A percentile compares a stretch with the other conserved stretches of the same genome.
Conservation (phyloP, 2,113 vertebrate species). For the Entelurus aequoreus region DNA sequence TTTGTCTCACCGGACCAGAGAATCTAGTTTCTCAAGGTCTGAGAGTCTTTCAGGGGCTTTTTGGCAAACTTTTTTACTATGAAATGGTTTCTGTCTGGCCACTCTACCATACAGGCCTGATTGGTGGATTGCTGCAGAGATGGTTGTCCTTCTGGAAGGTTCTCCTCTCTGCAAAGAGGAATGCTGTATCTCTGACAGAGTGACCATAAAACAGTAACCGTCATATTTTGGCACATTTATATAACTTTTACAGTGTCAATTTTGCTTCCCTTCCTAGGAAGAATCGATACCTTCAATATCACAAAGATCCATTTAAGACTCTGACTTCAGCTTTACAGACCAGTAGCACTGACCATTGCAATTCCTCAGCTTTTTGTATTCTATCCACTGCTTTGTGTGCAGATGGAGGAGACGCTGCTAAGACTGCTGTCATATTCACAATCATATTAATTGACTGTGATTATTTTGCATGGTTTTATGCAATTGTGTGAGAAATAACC, state of each 20-base stretch:
- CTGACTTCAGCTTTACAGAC: conserved; percentile 14
- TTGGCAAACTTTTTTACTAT: no score
- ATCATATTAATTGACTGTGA: conserved; percentile 46
- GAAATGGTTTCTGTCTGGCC: no score
- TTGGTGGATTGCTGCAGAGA: no score
- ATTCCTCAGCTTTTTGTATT: conserved; percentile 42
- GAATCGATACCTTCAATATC: background rate
- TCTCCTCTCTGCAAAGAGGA: no score
- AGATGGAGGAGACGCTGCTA: conserved; percentile 60
- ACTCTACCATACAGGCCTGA: no score
- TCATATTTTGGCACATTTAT: no score
- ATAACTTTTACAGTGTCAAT: background rate
- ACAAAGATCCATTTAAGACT: conserved; percentile 20
- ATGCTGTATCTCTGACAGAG: no score
- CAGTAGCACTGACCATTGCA: conserved; percentile 42
- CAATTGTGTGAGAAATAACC: conserved; percentile 28
- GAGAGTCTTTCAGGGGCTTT: no score
- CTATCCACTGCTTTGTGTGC: conserved; percentile 32
- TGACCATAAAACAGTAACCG: no score
- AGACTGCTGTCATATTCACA: conserved; percentile 26
- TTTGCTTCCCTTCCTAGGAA: background rate
- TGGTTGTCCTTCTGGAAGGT: no score
- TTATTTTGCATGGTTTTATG: conserved; percentile 22
- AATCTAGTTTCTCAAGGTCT: no score
- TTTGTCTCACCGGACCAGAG: no score